Base-by-base conservation (phyloP, 1,140 invertebrate species). In the Trachymyrmex cornetzi region DNA sequence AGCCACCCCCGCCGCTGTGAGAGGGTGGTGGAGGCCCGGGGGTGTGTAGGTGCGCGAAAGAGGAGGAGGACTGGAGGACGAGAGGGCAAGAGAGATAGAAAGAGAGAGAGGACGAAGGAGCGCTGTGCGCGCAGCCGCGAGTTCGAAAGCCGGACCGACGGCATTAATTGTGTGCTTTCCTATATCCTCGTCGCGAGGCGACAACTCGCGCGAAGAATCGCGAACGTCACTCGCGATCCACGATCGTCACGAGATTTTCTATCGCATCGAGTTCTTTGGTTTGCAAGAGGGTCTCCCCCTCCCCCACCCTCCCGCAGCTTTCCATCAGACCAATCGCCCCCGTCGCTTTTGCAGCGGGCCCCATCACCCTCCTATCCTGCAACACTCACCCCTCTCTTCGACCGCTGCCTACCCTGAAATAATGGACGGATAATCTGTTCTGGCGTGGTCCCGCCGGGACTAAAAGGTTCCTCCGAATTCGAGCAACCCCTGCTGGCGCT, bases 381-480 rank as follows among this genome's bases (percentile, higher is more conserved):
- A 1, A n/a, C 6, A 19, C 67, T 38, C 34, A 24, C 57, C 9
- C 27, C 53, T 7, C 22, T 30, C 61, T 4, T 71, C 50, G 50
- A n/a, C 59, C 87, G 64, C 82, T 61, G 63, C 87, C 63, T 63
- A 63, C 85, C 59, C 82, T 72, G 77, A 85, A 92, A 92, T 92
- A 92, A 92, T 91, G 90, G 91, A 87, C 64, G 90, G 90, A 90
- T 90, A 92, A 92, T 91, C 91, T 90, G 87, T 92, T 90, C 88
- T 86, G 87, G 84, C 90, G 84, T 72, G 87, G 88, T 38, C 81
- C 88, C 87, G 57, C 84, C 77, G 90, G 82, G 87, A 87, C 85
- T 92, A 91, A 92, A 92, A 91, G 88, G 88, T 90, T 92, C 88
- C 88, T 88, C 85, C 85, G 80, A 91, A 88, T 89, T 50, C 88